These are phyloP conservation scores for Hipparchia sbordonii DNA, from an alignment of 2,888 invertebrate genomes.

Conservation along the genomic window DNA sequence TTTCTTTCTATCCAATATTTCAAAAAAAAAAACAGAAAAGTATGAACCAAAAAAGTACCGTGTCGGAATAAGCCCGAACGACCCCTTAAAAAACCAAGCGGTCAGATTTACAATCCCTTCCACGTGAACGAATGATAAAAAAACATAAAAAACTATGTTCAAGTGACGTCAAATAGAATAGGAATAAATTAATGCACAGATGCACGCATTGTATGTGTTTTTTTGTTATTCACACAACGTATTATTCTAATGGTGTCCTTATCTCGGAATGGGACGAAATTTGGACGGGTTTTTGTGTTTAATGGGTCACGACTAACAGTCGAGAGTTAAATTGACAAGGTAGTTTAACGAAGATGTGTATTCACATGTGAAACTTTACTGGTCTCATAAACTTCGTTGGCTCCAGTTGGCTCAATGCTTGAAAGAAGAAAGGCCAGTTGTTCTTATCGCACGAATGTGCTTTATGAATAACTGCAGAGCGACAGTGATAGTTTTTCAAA, in stretches of 20 bases:
- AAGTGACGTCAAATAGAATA: constrained; percentile 39
- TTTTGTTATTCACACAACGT: constrained; percentile 25
- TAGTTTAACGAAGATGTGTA: neutral
- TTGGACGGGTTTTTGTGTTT: constrained; percentile 38
- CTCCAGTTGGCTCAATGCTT: too few relatives aligned
- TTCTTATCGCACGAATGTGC: too few relatives aligned
- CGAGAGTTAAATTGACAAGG: constrained; percentile 8
- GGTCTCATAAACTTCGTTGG: neutral
- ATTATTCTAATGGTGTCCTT: constrained; percentile 24
- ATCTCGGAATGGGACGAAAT: constrained; percentile 29
- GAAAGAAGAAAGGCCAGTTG: too few relatives aligned
- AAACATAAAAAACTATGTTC: constrained; percentile 48
- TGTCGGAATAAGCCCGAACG: constrained; percentile 17
- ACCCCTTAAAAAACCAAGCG: constrained; percentile 24
- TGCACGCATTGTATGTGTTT: constrained; percentile 46
- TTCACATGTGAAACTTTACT: neutral
- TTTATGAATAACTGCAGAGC: too few relatives aligned
- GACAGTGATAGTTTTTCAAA: too few relatives aligned
- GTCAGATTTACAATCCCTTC: constrained; percentile 55
- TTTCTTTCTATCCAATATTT: too few relatives aligned
- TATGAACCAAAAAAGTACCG: constrained; percentile 2
- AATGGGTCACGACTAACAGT: constrained; percentile 37
- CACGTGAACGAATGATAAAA: constrained; percentile 55
- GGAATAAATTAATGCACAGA: constrained; percentile 55
- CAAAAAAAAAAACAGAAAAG: neutral